A percentile compares a stretch with the other conserved stretches of the same genome.
These are phyloP conservation scores for Xenopus laevis DNA, from an alignment of 2,113 vertebrate genomes.

Conservation along the genomic window DNA sequence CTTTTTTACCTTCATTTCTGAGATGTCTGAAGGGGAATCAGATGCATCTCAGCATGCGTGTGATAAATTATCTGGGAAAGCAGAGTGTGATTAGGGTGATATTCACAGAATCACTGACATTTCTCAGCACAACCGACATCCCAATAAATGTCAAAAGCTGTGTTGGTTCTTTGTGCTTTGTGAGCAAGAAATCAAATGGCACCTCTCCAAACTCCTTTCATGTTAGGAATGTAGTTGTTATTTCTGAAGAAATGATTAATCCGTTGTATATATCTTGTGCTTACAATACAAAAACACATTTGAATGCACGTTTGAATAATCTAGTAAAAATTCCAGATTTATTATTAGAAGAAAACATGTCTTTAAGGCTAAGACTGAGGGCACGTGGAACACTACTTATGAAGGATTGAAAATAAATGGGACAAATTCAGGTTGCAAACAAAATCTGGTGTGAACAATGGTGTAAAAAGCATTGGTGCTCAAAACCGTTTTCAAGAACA, in stretches of 20 bases:
- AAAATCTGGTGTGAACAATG: no score
- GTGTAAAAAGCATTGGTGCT: no score
- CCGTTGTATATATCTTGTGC: neutral
- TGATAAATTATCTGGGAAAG: constrained; percentile 40
- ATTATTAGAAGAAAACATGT: no score
- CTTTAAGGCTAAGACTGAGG: no score
- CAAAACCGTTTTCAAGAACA: no score
- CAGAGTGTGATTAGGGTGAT: constrained; percentile 29
- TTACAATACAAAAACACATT: no score
- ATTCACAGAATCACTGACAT: constrained; percentile 47
- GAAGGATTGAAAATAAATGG: no score
- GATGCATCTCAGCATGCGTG: constrained; percentile 7
- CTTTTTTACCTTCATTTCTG: neutral
- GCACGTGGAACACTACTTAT: no score
- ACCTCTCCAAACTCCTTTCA: neutral
- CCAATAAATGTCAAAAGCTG: constrained; percentile 21
- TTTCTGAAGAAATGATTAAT: no score
- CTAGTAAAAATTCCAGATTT: no score
- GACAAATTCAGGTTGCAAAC: no score
- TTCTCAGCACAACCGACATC: constrained; percentile 26
- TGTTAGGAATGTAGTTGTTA: neutral
- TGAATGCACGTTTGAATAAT: no score
- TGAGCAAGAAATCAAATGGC: constrained; percentile 26
- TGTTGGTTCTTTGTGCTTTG: constrained; percentile 20
- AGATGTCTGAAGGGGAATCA: constrained; percentile 30